Evolutionary conservation across 2,113 vertebrate species (phyloP).

Genomic region (Gymnobelideus leadbeateri): DNA sequence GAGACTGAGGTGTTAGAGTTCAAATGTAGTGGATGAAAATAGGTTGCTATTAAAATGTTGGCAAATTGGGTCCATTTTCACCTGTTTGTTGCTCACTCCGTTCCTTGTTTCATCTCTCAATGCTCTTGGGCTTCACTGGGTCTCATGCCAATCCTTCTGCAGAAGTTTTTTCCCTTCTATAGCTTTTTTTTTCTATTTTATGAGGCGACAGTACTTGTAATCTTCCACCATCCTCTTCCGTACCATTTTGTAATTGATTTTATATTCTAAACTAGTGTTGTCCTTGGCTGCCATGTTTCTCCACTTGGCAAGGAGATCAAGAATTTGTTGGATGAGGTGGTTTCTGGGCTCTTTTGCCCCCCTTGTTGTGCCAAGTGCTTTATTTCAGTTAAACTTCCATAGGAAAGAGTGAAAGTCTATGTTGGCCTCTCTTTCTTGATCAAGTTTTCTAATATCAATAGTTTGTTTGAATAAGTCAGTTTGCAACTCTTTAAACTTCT

Average conservation of each 20-base stretch:
- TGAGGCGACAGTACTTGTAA: constrained; percentile 5
- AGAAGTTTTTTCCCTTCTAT: background rate
- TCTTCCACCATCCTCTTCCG: constrained; percentile 1
- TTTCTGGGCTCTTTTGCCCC: background rate
- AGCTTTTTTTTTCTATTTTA: background rate
- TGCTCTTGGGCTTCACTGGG: background rate
- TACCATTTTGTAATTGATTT: constrained; percentile 7
- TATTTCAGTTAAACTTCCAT: background rate
- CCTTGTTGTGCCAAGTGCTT: background rate
- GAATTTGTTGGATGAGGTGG: background rate
- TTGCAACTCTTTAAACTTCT: background rate
- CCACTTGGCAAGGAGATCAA: background rate
- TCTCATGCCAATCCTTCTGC: background rate
- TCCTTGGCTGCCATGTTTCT: background rate
- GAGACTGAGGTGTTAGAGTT: background rate
- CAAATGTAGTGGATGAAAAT: background rate
- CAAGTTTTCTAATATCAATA: background rate
- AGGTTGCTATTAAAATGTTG: background rate
- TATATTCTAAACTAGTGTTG: background rate
- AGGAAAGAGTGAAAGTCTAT: background rate
- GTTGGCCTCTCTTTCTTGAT: background rate
- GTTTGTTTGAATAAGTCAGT: background rate
- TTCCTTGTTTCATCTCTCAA: background rate
- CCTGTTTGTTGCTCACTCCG: background rate
- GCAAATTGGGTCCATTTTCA: background rate